Conservation (phyloP, 2,113 vertebrate species). For the Dolichotis patagonum region DNA sequence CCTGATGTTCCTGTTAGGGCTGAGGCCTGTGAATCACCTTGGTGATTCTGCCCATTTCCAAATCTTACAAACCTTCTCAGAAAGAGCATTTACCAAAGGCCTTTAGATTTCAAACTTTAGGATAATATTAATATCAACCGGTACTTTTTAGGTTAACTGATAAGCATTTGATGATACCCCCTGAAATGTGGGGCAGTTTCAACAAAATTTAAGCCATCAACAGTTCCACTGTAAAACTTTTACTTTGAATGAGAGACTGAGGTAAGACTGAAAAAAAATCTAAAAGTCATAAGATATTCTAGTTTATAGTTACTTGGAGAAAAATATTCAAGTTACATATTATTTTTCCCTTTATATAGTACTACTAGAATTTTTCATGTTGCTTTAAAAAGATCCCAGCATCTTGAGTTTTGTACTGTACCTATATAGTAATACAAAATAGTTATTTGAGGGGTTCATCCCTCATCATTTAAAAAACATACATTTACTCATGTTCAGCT, state of each 20-base stretch:
- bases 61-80: neutral
- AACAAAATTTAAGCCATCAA: neutral
- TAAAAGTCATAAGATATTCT: neutral
- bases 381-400: slow-evolving; percentile 14
- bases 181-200: neutral
- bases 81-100: neutral
- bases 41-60: neutral
- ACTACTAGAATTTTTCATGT: neutral
- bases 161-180: neutral
- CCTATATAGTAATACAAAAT: neutral
- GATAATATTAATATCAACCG: neutral
- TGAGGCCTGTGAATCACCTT: neutral
- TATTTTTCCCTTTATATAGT: slow-evolving; percentile 52
- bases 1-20: neutral
- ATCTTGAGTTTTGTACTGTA: neutral
- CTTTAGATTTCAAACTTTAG: neutral
- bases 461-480: slow-evolving; percentile 20
- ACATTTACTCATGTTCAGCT: neutral
- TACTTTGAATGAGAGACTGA: neutral
- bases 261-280: neutral
- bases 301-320: slow-evolving; percentile 11
- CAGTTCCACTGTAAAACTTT: neutral
- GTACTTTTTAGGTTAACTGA: neutral
- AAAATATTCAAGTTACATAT: slow-evolving; percentile 26
- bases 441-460: neutral